These are phyloP conservation scores for Antheraea pernyi DNA, from an alignment of 1,140 invertebrate genomes.

Conservation along the genomic window DNA sequence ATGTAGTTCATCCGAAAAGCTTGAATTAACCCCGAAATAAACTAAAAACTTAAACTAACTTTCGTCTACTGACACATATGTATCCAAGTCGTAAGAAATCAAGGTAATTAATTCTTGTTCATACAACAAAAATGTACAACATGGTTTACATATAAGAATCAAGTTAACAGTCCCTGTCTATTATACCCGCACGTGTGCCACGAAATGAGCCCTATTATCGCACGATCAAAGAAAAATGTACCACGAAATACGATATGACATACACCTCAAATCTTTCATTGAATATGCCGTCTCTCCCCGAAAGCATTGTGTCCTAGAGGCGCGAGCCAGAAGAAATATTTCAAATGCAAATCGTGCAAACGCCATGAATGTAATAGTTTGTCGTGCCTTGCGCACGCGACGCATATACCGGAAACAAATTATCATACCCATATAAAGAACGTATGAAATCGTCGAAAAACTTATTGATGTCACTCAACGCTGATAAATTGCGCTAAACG, in stretches of 20 bases:
- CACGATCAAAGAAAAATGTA: constrained; percentile 64
- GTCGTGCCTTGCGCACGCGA: constrained; percentile 71
- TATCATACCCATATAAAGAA: constrained; percentile 76
- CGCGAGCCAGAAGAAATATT: constrained; percentile 72
- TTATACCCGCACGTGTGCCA: constrained; percentile 64
- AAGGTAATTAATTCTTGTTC: background rate
- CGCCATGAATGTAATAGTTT: constrained; percentile 75
- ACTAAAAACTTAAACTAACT: too few relatives aligned
- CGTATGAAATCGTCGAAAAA: constrained; percentile 65
- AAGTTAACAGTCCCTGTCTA: constrained; percentile 24
- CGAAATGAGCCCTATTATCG: constrained; percentile 61
- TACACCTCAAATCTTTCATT: constrained; percentile 40
- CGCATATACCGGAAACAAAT: constrained; percentile 74
- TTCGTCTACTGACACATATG: too few relatives aligned
- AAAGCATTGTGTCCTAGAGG: constrained; percentile 56
- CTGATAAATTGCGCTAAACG: constrained; percentile 68
- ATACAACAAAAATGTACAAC: constrained; percentile 19
- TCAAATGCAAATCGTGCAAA: constrained; percentile 78
- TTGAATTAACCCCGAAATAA: too few relatives aligned
- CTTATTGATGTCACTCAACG: constrained; percentile 66
- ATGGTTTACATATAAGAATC: constrained; percentile 14
- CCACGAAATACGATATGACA: constrained; percentile 73
- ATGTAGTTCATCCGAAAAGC: too few relatives aligned
- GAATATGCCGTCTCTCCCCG: constrained; percentile 46
- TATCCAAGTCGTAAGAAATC: too few relatives aligned